Evolutionary conservation across 2,113 vertebrate species (phyloP).

Genomic region (Brevimyrus niger): DNA sequence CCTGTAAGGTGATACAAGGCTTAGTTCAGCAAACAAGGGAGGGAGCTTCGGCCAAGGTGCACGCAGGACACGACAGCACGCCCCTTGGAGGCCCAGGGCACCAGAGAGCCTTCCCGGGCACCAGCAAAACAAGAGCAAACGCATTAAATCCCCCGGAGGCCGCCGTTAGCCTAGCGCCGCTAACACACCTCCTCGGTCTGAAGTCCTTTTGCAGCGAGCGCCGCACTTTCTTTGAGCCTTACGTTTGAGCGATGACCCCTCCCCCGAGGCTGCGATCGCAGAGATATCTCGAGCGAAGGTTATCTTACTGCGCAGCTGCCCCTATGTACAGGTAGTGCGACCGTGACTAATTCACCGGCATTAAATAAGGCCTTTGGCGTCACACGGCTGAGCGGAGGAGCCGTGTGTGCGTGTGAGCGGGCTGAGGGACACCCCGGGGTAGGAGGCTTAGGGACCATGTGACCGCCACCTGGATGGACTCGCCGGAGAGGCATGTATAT

Average conservation of each 20-base stretch:
- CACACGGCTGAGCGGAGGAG: neutral
- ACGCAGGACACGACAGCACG: neutral
- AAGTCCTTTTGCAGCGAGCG: neutral
- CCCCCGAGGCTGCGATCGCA: neutral
- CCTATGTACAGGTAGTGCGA: neutral
- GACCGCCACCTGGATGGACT: neutral
- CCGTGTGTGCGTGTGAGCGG: neutral
- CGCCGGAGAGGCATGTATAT: neutral
- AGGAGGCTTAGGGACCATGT: neutral
- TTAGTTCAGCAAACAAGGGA: neutral
- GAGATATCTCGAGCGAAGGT: neutral
- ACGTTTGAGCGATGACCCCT: neutral
- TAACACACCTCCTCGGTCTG: neutral
- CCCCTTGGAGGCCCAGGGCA: neutral
- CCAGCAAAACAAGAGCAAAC: neutral
- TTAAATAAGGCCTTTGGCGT: neutral
- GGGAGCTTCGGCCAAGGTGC: neutral
- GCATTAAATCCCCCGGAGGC: neutral
- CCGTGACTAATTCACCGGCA: neutral
- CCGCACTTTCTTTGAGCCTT: neutral
- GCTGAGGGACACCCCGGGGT: neutral
- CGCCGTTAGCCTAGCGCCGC: neutral
- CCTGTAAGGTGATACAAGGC: conserved; percentile 1
- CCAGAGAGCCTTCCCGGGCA: neutral
- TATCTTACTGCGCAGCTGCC: neutral